Evolutionary conservation across 2,113 vertebrate species (phyloP), one percentile per base, ranked within the genome.

Genomic region (Hydrochoerus hydrochaeris): DNA sequence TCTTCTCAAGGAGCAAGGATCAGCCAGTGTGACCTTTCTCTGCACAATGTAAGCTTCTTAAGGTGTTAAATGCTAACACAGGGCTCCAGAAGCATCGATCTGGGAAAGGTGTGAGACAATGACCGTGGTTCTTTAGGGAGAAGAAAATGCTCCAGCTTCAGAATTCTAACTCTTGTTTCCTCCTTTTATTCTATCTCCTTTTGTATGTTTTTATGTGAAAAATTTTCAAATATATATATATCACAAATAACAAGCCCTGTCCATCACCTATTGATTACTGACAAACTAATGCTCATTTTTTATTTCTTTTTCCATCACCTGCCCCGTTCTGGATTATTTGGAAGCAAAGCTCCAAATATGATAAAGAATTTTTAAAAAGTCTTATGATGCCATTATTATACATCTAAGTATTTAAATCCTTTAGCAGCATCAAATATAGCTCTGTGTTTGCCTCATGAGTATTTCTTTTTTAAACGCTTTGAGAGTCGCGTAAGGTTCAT

Each of bases 381-480:
- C 46, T 41, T 32, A 19, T 77, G 1, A 60, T 44, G 32, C 16
- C 20, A 30, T 71, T 63, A 24, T 65, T 63, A 20, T 26, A 24
- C 3, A 28, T 85, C 26, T 65, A 32, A 86, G 77, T 83, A n/a
- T 63, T 2, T 82, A 26, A 62, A n/a, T 52, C 44, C 49, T 44
- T 94, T 30, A 90, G 20, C 41, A 52, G 49, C 38, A 77, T 84
- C 83, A 54, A 52, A 63, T 52, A 82, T 7, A 57, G n/a, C 46
- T 73, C 44, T 88, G 30, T 35, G 35, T 49, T 35, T 49, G 0
- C 63, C 81, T 81, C 22, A 10, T 26, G 41, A 78, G 57, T 77
- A 10, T 84, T 89, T 82, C 17, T 89, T 88, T 83, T 92, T 87
- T 90, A 38, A 96, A 85, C 10, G 41, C 65, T 49, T 85, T 95